Percentiles rank a stretch among this genome's conserved stretches.
These are phyloP conservation scores for Chironomus riparius DNA, from an alignment of 2,888 invertebrate genomes.

Conservation along the genomic window DNA sequence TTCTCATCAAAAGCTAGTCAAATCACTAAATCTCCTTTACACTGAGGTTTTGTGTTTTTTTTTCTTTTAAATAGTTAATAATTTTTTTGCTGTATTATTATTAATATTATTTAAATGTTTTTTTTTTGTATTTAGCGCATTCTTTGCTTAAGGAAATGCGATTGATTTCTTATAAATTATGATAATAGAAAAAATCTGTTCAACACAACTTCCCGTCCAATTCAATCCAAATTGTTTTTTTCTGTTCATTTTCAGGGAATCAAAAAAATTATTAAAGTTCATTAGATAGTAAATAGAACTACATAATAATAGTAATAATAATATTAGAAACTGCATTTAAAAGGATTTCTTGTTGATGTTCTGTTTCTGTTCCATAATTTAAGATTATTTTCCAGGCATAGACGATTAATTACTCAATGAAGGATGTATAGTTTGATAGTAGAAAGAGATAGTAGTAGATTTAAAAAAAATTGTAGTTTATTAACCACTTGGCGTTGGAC, in stretches of 20 bases:
- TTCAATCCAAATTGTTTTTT: neutral
- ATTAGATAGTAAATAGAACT: neutral
- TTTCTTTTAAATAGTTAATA: neutral
- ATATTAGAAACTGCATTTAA: too few relatives aligned
- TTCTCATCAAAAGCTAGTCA: neutral
- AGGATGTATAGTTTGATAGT: neutral
- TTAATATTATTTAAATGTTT: neutral
- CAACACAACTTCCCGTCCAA: neutral
- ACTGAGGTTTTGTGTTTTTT: neutral
- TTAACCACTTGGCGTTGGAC: slow-evolving; percentile 23
- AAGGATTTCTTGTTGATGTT: neutral
- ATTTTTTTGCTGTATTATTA: neutral
- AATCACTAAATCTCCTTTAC: neutral
- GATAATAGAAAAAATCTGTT: too few relatives aligned
- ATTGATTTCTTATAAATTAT: too few relatives aligned
- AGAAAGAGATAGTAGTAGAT: neutral
- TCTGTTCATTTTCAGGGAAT: neutral
- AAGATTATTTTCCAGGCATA: neutral
- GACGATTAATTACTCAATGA: neutral
- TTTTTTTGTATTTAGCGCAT: neutral
- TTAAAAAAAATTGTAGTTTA: neutral
- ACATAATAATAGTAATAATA: neutral
- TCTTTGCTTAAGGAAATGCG: neutral
- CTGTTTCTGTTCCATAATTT: neutral
- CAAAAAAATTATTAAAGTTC: neutral